Conservation (phyloP, 2,797 vertebrate species). For the Austrolebias charrua region DNA sequence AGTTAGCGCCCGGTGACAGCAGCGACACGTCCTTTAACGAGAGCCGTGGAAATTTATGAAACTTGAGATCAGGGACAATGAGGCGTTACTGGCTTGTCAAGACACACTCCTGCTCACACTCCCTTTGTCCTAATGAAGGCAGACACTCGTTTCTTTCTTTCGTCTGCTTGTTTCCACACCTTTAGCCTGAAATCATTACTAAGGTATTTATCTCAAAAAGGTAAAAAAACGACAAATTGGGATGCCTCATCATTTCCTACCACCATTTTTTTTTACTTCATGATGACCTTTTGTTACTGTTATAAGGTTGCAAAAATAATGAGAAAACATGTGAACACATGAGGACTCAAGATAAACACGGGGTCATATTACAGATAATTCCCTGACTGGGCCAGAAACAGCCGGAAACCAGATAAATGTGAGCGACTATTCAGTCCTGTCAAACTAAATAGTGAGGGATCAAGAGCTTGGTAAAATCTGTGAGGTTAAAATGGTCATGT, state of each 20-base stretch:
- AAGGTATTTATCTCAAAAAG: conserved; percentile 43
- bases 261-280: conserved; percentile 4
- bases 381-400: conserved; percentile 38
- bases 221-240: conserved; percentile 38
- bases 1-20: conserved; percentile 80
- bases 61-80: conserved; percentile 81
- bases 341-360: conserved; percentile 48
- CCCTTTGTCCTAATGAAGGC: conserved; percentile 81
- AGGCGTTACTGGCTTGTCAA: conserved; percentile 80
- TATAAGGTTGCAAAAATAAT: conserved; percentile 14
- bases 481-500: conserved; percentile 69
- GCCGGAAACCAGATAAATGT: conserved; percentile 47
- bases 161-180: conserved; percentile 46
- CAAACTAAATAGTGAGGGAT: conserved; percentile 56
- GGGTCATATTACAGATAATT: conserved; percentile 61
- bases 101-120: conserved; percentile 74
- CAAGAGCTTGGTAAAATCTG: conserved; percentile 68
- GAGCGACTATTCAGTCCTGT: conserved; percentile 44
- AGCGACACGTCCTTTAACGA: conserved; percentile 81
- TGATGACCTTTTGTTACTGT: conserved; percentile 32
- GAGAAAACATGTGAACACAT: conserved; percentile 34
- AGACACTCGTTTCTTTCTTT: conserved; percentile 71
- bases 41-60: conserved; percentile 89
- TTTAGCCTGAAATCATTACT: conserved; percentile 58
- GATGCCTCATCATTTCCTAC: conserved; percentile 37